phyloP scores from a whole-genome alignment of 1,140 invertebrate genomes.

The Atta cephalotes region DNA sequence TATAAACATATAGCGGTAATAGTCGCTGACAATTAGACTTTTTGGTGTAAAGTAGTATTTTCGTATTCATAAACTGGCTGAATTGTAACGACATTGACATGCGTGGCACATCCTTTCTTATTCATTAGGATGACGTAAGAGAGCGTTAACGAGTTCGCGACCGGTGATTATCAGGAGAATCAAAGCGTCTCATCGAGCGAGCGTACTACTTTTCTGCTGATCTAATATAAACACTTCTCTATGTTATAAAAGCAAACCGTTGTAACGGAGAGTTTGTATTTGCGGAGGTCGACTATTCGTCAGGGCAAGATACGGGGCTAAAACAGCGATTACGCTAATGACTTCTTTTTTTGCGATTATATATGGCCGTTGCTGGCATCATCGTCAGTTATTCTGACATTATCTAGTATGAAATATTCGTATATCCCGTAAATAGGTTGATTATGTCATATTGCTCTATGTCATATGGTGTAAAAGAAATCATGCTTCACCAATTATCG shows the following conservation, averaged over 20 bases:
- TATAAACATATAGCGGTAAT: constrained; percentile 5
- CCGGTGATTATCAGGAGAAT: constrained; percentile 45
- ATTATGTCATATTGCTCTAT: neutral
- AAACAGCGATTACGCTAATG: constrained; percentile 35
- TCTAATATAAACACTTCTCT: constrained; percentile 32
- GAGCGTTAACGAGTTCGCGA: constrained; percentile 43
- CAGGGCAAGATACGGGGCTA: neutral
- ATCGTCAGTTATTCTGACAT: constrained; percentile 17
- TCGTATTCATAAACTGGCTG: neutral
- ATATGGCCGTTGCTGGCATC: constrained; percentile 34
- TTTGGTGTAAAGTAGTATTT: constrained; percentile 1
- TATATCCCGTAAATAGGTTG: constrained; percentile 23
- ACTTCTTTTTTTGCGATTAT: constrained; percentile 50
- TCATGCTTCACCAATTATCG: neutral
- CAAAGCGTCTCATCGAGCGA: constrained; percentile 38
- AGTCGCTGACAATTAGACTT: neutral
- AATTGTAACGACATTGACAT: constrained; percentile 31
- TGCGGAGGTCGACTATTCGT: neutral
- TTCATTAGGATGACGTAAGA: constrained; percentile 44
- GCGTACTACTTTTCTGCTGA: neutral
- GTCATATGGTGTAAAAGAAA: neutral
- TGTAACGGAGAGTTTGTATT: constrained; percentile 23
- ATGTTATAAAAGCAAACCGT: neutral
- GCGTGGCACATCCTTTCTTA: neutral
- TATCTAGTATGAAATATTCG: constrained; percentile 10